Evolutionary conservation across 2,888 invertebrate species (phyloP).

Genomic region (Rotaria macrura): DNA sequence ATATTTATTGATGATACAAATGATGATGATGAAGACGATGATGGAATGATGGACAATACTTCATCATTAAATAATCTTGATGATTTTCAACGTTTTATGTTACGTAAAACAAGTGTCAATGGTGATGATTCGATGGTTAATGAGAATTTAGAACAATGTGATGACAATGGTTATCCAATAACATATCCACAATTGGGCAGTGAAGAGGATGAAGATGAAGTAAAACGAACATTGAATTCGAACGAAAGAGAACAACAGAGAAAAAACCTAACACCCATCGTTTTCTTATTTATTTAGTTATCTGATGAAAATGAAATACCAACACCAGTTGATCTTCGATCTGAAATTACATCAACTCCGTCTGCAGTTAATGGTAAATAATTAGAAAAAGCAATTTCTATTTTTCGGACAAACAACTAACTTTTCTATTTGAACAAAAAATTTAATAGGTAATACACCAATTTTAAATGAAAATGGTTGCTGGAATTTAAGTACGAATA

Average conservation of each 20-base stretch:
- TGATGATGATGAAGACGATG: neutral
- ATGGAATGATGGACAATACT: neutral
- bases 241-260: too few relatives aligned
- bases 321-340: neutral
- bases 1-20: neutral
- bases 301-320: neutral
- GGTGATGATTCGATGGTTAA: neutral
- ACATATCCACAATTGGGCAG: neutral
- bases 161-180: neutral
- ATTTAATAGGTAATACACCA: neutral
- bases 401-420: neutral
- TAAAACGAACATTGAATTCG: too few relatives aligned
- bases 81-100: conserved; percentile 18
- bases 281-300: neutral
- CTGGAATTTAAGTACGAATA: neutral
- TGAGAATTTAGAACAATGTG: neutral
- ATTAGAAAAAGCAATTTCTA: neutral
- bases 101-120: neutral
- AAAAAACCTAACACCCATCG: too few relatives aligned
- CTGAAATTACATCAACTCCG: neutral
- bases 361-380: neutral
- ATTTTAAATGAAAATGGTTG: neutral
- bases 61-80: neutral
- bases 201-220: conserved; percentile 21
- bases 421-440: neutral